Evolutionary conservation across 1,140 invertebrate species (phyloP).

Genomic region (Drosophila ananassae): DNA sequence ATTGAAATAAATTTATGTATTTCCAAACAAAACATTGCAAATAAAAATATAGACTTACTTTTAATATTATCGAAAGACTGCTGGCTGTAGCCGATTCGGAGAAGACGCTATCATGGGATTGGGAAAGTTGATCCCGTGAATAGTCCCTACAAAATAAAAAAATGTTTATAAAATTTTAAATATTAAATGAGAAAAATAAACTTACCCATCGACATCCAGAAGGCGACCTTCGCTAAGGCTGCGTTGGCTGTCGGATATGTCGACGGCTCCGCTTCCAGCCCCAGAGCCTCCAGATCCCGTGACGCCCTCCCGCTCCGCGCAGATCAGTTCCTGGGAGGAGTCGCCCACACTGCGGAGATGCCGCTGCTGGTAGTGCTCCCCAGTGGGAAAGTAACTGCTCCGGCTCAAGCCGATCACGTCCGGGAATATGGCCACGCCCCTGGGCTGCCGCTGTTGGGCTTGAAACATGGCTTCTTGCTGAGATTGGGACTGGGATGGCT

Average conservation of each 20-base stretch:
- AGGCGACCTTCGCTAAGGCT: constrained; percentile 80
- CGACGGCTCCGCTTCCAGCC: constrained; percentile 21
- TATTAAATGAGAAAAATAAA: neutral
- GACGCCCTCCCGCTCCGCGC: constrained; percentile 26
- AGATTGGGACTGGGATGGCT: constrained; percentile 29
- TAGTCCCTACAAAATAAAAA: constrained; percentile 62
- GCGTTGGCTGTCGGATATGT: constrained; percentile 81
- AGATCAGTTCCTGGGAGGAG: constrained; percentile 71
- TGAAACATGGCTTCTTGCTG: constrained; percentile 58
- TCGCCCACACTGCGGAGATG: constrained; percentile 74
- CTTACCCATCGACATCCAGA: constrained; percentile 80
- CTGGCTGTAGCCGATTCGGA: constrained; percentile 83
- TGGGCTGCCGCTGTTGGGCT: constrained; percentile 55
- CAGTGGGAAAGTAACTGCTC: constrained; percentile 60
- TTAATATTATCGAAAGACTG: constrained; percentile 79
- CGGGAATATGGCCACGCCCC: constrained; percentile 76
- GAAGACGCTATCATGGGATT: constrained; percentile 83
- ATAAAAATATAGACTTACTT: constrained; percentile 53
- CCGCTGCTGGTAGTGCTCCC: constrained; percentile 47
- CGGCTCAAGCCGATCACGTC: constrained; percentile 56
- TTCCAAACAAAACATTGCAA: no score
- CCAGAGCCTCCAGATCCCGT: constrained; percentile 3
- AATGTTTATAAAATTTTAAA: neutral
- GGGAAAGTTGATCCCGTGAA: constrained; percentile 73
- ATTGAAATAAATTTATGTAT: no score